Evolutionary conservation across 2,797 vertebrate genomes (phyloP).

Genomic region (Catharus ustulatus): DNA sequence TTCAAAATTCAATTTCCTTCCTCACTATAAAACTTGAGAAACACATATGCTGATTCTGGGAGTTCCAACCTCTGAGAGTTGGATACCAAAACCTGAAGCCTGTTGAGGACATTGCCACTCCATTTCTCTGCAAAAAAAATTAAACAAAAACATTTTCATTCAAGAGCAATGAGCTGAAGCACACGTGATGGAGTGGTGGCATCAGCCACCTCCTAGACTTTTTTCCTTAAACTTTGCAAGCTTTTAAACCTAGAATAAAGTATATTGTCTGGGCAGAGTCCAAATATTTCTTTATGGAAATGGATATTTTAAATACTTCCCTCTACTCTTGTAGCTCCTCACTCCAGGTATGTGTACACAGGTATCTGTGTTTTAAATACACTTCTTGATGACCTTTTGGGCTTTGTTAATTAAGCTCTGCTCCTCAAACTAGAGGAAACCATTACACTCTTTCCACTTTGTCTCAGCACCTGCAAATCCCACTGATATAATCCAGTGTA

Average conservation of each 20-base stretch:
- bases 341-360: neutral
- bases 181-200: neutral
- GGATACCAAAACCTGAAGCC: neutral
- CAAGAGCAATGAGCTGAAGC: neutral
- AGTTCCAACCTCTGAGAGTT: accelerated
- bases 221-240: neutral
- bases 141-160: neutral
- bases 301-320: neutral
- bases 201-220: neutral
- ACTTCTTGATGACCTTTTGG: neutral
- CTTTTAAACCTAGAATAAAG: neutral
- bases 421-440: conserved; percentile 2
- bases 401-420: neutral
- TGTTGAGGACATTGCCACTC: neutral
- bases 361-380: neutral
- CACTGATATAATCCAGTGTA: neutral
- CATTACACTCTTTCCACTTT: neutral
- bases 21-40: neutral
- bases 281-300: neutral
- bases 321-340: neutral
- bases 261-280: neutral
- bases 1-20: neutral
- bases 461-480: conserved; percentile 40
- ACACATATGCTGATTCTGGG: neutral
- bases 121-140: neutral